phyloP scores from a whole-genome alignment of 37 sponge, comb jelly and placozoan species.

The Cladorhizidae sp. region DNA sequence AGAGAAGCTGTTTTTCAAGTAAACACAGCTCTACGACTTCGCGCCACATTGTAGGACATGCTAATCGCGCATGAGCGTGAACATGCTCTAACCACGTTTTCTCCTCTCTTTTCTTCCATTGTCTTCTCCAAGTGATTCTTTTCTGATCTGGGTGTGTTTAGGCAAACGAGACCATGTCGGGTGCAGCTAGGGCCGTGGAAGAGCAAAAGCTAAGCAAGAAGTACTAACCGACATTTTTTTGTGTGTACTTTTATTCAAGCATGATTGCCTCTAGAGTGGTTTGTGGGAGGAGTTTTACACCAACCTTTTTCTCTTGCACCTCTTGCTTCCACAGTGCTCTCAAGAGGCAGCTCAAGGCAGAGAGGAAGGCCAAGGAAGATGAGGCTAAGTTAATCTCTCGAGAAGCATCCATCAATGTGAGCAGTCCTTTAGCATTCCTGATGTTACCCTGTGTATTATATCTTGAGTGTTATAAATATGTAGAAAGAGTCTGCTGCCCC shows the following conservation, averaged over 20 bases:
- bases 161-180: neutral
- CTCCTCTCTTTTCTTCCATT: too few relatives aligned
- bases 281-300: neutral
- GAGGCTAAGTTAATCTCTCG: slow-evolving; percentile 38
- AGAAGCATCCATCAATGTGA: neutral
- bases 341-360: slow-evolving; percentile 81
- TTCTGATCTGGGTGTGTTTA: too few relatives aligned
- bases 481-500: neutral
- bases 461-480: neutral
- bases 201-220: slow-evolving; percentile 58
- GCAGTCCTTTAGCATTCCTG: too few relatives aligned
- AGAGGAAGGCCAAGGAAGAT: slow-evolving; percentile 92
- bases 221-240: slow-evolving; percentile 4
- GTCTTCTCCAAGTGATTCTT: too few relatives aligned
- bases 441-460: too few relatives aligned
- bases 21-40: too few relatives aligned
- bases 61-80: too few relatives aligned
- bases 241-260: neutral
- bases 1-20: too few relatives aligned
- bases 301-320: slow-evolving; percentile 26
- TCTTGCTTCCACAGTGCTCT: slow-evolving; percentile 79
- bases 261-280: slow-evolving; percentile 3
- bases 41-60: too few relatives aligned
- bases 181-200: neutral
- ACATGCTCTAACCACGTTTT: too few relatives aligned